Evolutionary conservation across 2,113 vertebrate genomes (phyloP).

Genomic region (Petromus typicus): DNA sequence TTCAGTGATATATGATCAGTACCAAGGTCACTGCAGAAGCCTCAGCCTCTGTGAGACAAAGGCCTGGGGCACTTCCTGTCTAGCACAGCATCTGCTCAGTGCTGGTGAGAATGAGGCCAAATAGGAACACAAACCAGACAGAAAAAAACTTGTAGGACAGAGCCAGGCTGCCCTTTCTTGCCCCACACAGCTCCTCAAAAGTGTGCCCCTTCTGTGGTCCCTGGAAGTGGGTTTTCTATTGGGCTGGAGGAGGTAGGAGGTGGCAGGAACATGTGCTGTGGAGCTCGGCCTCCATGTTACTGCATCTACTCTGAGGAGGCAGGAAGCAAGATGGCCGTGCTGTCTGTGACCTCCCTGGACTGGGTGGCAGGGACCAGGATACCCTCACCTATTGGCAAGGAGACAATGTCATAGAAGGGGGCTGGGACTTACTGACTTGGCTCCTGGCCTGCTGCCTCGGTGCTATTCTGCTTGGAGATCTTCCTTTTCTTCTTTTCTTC

Average conservation of each 20-base stretch:
- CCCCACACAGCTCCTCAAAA: not conserved
- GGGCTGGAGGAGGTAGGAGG: not conserved
- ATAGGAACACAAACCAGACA: not conserved
- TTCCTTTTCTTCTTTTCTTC: constrained; percentile 90
- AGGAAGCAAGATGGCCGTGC: not conserved
- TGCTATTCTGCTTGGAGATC: constrained; percentile 73
- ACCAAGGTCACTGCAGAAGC: not conserved
- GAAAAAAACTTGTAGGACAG: too few species aligned
- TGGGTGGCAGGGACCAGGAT: accelerated
- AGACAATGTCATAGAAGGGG: not conserved
- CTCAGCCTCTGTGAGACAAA: constrained; percentile 28
- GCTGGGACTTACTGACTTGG: constrained; percentile 89
- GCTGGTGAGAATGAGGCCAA: not conserved
- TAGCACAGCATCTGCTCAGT: not conserved
- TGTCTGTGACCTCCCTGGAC: not conserved
- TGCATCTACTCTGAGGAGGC: not conserved
- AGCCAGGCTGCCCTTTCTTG: not conserved
- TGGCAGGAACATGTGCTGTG: not conserved
- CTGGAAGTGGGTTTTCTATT: not conserved
- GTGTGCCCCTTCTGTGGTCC: not conserved
- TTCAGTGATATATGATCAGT: not conserved
- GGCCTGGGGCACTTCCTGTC: not conserved
- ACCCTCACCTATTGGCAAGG: not conserved
- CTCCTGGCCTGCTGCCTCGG: constrained; percentile 73
- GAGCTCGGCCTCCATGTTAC: not conserved